These are phyloP conservation scores for Anneissia japonica DNA, from an alignment of 35 echinoderm and acorn worm species.

Conservation along the genomic window DNA sequence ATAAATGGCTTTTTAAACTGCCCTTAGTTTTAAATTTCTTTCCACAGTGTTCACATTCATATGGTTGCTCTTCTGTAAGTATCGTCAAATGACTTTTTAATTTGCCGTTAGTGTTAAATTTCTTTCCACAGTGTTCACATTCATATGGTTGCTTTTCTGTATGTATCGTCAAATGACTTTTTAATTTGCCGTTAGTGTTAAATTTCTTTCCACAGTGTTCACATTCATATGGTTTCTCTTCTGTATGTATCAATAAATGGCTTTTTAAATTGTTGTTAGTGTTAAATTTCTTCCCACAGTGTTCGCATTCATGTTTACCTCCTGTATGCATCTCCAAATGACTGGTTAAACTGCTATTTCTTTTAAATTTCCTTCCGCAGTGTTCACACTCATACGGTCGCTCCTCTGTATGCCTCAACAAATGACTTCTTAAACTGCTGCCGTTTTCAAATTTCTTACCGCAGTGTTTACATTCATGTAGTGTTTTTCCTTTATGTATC, in stretches of 20 bases:
- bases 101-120: neutral
- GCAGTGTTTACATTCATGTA: neutral
- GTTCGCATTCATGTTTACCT: neutral
- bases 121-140: conserved; percentile 11
- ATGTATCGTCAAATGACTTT: neutral
- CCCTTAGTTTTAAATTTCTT: too few species aligned
- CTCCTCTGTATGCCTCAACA: neutral
- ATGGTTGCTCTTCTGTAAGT: too few species aligned
- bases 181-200: neutral
- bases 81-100: neutral
- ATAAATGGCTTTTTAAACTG: too few species aligned
- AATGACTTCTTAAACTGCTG: neutral
- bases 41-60: too few species aligned
- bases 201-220: neutral
- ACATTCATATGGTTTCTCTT: neutral
- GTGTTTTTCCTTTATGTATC: too few species aligned
- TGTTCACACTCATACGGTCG: neutral
- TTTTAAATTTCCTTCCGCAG: neutral
- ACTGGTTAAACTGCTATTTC: neutral
- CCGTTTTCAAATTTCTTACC: neutral
- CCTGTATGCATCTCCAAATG: neutral
- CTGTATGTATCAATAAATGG: neutral
- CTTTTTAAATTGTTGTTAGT: neutral
- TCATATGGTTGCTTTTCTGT: neutral
- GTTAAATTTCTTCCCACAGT: neutral